phyloP scores from a whole-genome alignment of 23 tunicate genomes.

The Halocynthia roretzi region DNA sequence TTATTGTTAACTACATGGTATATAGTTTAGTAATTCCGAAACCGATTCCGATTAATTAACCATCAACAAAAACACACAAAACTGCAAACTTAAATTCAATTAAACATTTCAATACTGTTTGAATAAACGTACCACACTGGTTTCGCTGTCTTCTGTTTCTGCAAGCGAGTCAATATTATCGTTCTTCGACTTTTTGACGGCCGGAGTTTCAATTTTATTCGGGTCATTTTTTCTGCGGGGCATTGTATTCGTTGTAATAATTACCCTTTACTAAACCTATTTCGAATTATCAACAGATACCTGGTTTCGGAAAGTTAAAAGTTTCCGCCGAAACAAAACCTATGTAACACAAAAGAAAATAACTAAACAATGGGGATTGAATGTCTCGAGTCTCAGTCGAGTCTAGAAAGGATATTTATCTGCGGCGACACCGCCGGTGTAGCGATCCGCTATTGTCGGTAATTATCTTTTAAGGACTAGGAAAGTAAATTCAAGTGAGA shows the following conservation, averaged over 20 bases:
- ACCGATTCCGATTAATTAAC: background rate
- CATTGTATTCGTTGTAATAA: conserved; percentile 12
- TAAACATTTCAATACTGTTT: background rate
- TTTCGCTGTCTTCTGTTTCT: conserved; percentile 1
- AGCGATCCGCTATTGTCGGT: too few relatives aligned
- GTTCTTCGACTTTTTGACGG: conserved; percentile 30
- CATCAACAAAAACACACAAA: background rate
- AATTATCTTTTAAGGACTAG: too few relatives aligned
- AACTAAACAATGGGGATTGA: too few relatives aligned
- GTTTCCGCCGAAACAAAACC: too few relatives aligned
- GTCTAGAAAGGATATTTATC: too few relatives aligned
- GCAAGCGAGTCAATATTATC: background rate
- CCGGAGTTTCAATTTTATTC: conserved; percentile 37
- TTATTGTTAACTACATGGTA: background rate
- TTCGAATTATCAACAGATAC: too few relatives aligned
- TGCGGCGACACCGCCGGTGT: too few relatives aligned
- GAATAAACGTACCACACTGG: background rate
- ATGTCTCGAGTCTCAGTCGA: too few relatives aligned
- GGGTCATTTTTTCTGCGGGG: conserved; percentile 87
- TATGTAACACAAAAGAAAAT: too few relatives aligned
- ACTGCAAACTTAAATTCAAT: background rate
- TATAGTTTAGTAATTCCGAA: background rate
- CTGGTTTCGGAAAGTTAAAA: too few relatives aligned
- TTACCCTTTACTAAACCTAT: too few relatives aligned
- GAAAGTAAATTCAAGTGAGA: too few relatives aligned